Conservation (phyloP, 37 sponge, comb jelly and placozoan species). For the Geodia barretti region DNA sequence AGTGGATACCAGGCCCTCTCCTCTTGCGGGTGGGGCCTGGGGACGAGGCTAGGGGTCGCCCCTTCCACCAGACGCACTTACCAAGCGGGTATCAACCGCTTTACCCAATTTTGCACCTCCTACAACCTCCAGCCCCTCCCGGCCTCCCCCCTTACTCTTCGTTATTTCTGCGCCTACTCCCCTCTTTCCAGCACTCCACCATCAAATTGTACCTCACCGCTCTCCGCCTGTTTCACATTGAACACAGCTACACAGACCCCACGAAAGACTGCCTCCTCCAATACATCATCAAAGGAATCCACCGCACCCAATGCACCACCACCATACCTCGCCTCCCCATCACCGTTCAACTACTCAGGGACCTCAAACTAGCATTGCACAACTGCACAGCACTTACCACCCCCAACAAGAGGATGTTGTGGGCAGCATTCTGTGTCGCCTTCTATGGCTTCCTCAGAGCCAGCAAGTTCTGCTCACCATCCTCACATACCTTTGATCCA, state of each 20-base stretch:
- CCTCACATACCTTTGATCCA: not conserved
- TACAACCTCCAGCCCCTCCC: slow-evolving; percentile 20
- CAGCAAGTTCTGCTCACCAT: slow-evolving; percentile 10
- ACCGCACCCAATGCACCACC: not conserved
- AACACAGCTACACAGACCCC: slow-evolving; percentile 4
- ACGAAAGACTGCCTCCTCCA: not conserved
- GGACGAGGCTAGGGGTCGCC: too few species aligned
- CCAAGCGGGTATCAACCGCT: not conserved
- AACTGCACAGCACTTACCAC: not conserved
- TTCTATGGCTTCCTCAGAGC: slow-evolving; percentile 30
- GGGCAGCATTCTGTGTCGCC: slow-evolving; percentile 18
- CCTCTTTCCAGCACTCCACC: not conserved
- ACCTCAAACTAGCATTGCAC: not conserved
- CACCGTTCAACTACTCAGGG: not conserved
- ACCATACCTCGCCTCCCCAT: not conserved
- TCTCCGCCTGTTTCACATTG: slow-evolving; percentile 15
- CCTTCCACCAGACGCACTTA: slow-evolving; percentile 16
- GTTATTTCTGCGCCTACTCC: not conserved
- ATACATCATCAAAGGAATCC: not conserved
- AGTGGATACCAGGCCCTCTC: too few species aligned
- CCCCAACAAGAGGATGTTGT: not conserved
- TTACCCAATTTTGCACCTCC: slow-evolving; percentile 1
- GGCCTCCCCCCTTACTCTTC: slow-evolving; percentile 10
- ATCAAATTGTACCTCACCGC: slow-evolving; percentile 35
- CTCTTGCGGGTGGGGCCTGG: too few species aligned